Base-by-base conservation (phyloP, 2,113 vertebrate genomes). In the Thymallus thymallus region DNA sequence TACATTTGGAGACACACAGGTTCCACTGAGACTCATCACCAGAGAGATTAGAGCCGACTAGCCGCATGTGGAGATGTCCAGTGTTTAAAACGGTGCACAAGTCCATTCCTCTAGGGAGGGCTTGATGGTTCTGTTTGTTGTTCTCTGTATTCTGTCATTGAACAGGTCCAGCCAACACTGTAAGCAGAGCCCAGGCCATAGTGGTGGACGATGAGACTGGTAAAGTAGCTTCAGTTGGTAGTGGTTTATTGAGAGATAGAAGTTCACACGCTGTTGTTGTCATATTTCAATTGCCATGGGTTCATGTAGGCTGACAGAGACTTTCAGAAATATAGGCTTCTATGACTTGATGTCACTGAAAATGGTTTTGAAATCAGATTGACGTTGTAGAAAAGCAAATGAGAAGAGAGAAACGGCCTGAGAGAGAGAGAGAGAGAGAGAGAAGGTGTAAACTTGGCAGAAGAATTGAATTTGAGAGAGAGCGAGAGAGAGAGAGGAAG, bases 241-340 rank as follows among this genome's bases (percentile, higher is more conserved):
- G 56, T 18, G 23, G 60, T 62, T n/a, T 77, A 84, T 88, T 76
- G 83, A 74, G 76, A 72, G 62, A 62, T 69, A 75, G 66, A 80
- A 30, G 68, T 75, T 69, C 58, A 29, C 63, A 3, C 35, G 2
- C 35, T 51, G 68, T 2, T 13, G 46, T 51, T 51, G 72, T 67
- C 12, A 64, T 56, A n/a, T 58, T 73, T 58, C 61, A 35, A 14
- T 29, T 13, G 9, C 20, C 22, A 63, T 68, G n/a, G 29, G 14
- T 67, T 70, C 6, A 65, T 30, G 45, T 55, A 51, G 48, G 14
- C 48, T 51, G 16, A 3, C 48, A 51, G 48, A 51, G 18, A 51
- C 16, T 1, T 51, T 51, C 48, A 51, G 48, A 51, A 3, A 1
- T 60, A n/a, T 5, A 60, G 56, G 56, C 29, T 32, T 29, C 6